A percentile compares a stretch with the other conserved stretches of the same genome.
Conservation (phyloP, 1,140 invertebrate genomes). For the Drosophila kohkoa region DNA sequence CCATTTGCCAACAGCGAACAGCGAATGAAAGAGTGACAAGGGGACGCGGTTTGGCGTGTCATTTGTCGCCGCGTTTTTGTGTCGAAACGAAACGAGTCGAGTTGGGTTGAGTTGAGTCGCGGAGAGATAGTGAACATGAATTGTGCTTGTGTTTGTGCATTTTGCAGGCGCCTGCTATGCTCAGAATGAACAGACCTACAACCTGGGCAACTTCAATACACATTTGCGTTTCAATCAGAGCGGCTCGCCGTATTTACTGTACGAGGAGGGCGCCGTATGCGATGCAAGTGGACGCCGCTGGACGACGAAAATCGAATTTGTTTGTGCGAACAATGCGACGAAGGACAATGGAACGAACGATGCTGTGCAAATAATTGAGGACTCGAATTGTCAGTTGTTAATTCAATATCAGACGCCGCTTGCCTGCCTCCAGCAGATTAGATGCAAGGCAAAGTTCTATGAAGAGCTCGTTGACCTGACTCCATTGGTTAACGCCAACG, state of each 20-base stretch:
- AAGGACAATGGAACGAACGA: slow-evolving; percentile 61
- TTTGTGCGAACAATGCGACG: slow-evolving; percentile 84
- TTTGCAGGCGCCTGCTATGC: slow-evolving; percentile 74
- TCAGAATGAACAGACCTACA: slow-evolving; percentile 66
- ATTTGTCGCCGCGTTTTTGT: slow-evolving; percentile 31
- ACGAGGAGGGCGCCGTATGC: slow-evolving; percentile 85
- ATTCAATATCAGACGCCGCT: slow-evolving; percentile 85
- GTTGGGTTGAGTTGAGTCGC: no score
- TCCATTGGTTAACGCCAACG: slow-evolving; percentile 82
- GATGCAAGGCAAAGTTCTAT: slow-evolving; percentile 60
- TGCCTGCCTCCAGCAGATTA: slow-evolving; percentile 85
- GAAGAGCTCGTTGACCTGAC: slow-evolving; percentile 83
- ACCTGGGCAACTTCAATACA: slow-evolving; percentile 85
- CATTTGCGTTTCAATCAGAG: slow-evolving; percentile 85
- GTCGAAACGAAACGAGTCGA: neutral
- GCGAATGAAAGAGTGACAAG: neutral
- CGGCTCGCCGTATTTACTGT: slow-evolving; percentile 86
- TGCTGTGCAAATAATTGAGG: slow-evolving; percentile 84
- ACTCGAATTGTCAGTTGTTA: slow-evolving; percentile 85
- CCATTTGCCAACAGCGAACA: slow-evolving; percentile 26
- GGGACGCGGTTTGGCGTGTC: neutral
- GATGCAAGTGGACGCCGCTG: slow-evolving; percentile 64
- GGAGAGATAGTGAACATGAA: neutral
- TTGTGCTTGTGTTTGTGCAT: slow-evolving; percentile 36
- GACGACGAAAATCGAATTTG: slow-evolving; percentile 86